Evolutionary conservation across 2,888 invertebrate species (phyloP).

Genomic region (Caenorhabditis sp.): DNA sequence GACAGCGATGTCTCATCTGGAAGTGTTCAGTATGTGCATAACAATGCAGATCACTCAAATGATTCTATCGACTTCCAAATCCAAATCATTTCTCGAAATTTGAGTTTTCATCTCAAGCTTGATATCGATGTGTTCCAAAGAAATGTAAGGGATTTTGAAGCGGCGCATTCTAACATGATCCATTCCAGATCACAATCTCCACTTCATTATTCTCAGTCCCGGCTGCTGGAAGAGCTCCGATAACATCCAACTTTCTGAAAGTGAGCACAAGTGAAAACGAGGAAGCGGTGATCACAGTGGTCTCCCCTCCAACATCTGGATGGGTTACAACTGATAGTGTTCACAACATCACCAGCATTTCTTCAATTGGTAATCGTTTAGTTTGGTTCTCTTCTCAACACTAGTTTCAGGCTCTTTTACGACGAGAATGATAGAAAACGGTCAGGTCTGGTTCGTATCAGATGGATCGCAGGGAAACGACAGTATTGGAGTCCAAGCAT

Average conservation of each 20-base stretch:
- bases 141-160: conserved; percentile 28
- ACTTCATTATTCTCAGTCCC: conserved; percentile 63
- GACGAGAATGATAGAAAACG: conserved; percentile 41
- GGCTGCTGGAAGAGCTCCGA: conserved; percentile 63
- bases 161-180: background rate
- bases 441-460: conserved; percentile 62
- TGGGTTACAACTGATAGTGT: conserved; percentile 66
- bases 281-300: conserved; percentile 64
- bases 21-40: conserved; percentile 69
- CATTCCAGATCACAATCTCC: conserved; percentile 60
- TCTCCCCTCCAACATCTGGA: conserved; percentile 66
- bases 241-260: conserved; percentile 56
- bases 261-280: conserved; percentile 69
- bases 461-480: conserved; percentile 63
- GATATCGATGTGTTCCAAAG: conserved; percentile 63
- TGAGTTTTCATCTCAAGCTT: conserved; percentile 50
- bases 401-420: conserved; percentile 51
- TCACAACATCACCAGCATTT: conserved; percentile 43
- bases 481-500: conserved; percentile 60
- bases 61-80: conserved; percentile 65
- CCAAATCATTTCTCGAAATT: conserved; percentile 25
- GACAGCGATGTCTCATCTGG: conserved; percentile 51
- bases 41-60: conserved; percentile 49
- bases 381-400: background rate
- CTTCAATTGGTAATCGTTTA: conserved; percentile 24